These are phyloP conservation scores for Hipposideros armiger DNA, from an alignment of 2,113 vertebrate species.

Conservation along the genomic window DNA sequence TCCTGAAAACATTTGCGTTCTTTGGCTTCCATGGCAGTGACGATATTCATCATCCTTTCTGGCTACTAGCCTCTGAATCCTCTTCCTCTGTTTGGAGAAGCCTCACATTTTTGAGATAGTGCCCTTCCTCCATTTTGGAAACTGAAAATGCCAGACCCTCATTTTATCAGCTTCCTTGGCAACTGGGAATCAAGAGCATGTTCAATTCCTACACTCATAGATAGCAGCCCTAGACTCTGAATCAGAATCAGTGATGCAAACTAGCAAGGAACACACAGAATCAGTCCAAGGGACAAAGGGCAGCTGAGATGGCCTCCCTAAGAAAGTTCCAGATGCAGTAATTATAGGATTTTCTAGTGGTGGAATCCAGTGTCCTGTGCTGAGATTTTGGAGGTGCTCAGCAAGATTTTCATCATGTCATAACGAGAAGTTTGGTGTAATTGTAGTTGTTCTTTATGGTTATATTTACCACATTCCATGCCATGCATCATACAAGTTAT, in stretches of 20 bases:
- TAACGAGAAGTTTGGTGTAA: not conserved
- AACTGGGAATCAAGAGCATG: not conserved
- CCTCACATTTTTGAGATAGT: not conserved
- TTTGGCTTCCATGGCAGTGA: not conserved
- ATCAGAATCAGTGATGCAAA: not conserved
- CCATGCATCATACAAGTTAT: not conserved
- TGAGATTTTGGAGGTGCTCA: not conserved
- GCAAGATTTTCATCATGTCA: not conserved
- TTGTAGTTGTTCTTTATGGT: not conserved
- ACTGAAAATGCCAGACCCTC: not conserved
- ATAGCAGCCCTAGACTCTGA: not conserved
- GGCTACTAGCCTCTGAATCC: not conserved
- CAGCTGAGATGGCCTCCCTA: not conserved
- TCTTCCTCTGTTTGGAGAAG: not conserved
- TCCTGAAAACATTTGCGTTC: not conserved
- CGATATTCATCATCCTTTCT: not conserved
- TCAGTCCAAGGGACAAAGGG: not conserved
- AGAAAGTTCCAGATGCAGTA: not conserved
- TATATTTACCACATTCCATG: not conserved
- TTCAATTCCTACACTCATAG: not conserved
- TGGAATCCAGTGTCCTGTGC: not conserved
- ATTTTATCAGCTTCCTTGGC: not conserved
- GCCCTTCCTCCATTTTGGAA: not conserved
- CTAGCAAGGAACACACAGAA: not conserved
- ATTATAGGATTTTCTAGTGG: not conserved